Conservation (phyloP, 2,797 vertebrate genomes). For the Enteromius viviparus region DNA sequence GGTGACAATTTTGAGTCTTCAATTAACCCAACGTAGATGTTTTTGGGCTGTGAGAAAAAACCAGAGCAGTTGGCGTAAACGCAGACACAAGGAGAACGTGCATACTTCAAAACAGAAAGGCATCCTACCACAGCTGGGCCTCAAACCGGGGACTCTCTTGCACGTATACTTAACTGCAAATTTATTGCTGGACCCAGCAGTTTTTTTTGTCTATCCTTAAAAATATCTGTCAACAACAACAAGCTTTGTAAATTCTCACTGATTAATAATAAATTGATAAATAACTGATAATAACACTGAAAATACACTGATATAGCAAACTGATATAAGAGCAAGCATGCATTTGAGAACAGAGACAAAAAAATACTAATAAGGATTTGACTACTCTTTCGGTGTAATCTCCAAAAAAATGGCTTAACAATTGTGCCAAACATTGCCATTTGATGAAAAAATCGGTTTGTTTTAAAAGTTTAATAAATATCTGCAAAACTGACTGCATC, state of each 20-base stretch:
- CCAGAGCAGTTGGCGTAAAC: too few relatives aligned
- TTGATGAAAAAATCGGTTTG: background rate
- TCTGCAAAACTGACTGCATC: background rate
- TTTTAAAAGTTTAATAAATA: slow-evolving; percentile 9
- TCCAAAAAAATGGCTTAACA: background rate
- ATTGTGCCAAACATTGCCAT: background rate
- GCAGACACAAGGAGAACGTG: too few relatives aligned
- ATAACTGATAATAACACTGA: background rate
- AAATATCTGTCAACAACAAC: background rate
- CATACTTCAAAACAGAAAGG: too few relatives aligned
- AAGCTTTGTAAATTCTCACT: background rate
- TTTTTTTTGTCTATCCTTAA: background rate
- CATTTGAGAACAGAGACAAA: background rate
- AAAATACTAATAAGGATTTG: background rate
- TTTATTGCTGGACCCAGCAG: background rate
- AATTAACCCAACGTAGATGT: too few relatives aligned
- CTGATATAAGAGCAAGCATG: background rate
- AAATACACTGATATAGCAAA: background rate
- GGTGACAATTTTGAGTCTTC: too few relatives aligned
- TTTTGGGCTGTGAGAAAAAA: too few relatives aligned
- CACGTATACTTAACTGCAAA: background rate
- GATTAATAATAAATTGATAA: background rate
- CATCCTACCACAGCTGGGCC: too few relatives aligned
- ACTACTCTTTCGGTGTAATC: too few relatives aligned
- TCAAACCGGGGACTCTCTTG: too few relatives aligned